Conservation (phyloP, 2,888 invertebrate species). For the Drosophila macrospina region DNA sequence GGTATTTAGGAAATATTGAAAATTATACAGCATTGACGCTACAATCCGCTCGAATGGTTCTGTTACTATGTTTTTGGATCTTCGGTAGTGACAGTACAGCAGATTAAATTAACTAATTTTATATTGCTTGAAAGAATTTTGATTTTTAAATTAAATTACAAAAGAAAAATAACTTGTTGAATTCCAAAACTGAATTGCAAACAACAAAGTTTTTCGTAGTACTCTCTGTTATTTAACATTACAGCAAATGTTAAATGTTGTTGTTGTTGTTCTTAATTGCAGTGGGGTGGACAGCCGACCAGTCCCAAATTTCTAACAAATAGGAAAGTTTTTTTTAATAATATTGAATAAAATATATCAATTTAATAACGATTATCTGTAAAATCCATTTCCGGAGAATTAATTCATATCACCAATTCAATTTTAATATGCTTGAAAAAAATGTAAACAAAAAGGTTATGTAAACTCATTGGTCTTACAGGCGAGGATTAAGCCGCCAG, state of each 20-base stretch:
- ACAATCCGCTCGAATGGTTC: background rate
- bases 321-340: constrained; percentile 55
- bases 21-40: constrained; percentile 36
- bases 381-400: background rate
- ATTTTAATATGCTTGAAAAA: constrained; percentile 29
- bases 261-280: constrained; percentile 9
- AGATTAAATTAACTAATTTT: background rate
- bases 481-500: constrained; percentile 58
- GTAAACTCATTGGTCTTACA: constrained; percentile 82
- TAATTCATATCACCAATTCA: background rate
- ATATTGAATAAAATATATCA: background rate
- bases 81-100: background rate
- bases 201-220: background rate
- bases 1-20: constrained; percentile 6
- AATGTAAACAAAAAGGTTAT: constrained; percentile 84
- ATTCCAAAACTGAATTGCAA: background rate
- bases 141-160: background rate
- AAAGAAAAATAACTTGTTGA: background rate
- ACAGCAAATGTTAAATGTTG: constrained; percentile 4
- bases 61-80: background rate
- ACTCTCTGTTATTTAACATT: background rate
- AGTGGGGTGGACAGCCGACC: constrained; percentile 10
- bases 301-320: constrained; percentile 24
- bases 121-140: no score
- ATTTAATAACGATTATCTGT: background rate